These are phyloP conservation scores for Actias luna DNA, from an alignment of 2,888 invertebrate genomes.

Conservation along the genomic window DNA sequence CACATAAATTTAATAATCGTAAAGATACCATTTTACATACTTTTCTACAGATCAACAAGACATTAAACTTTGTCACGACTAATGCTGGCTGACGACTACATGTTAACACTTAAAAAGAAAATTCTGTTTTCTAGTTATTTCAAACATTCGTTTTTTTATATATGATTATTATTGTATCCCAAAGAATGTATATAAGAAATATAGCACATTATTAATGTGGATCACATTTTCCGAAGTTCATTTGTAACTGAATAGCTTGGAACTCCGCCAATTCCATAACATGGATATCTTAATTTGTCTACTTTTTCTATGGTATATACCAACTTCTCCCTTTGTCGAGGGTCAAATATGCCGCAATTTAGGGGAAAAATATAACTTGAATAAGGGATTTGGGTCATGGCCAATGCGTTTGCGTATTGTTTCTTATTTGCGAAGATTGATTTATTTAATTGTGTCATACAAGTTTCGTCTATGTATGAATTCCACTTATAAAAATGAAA, in stretches of 20 bases:
- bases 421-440: neutral
- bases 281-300: constrained; percentile 3
- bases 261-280: constrained; percentile 44
- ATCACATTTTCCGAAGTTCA: constrained; percentile 39
- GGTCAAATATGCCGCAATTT: neutral
- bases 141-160: neutral
- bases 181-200: neutral
- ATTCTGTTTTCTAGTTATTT: neutral
- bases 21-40: no score
- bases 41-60: neutral
- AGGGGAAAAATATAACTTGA: neutral
- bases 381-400: constrained; percentile 6
- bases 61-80: neutral
- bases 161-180: neutral
- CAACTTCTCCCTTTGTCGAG: neutral
- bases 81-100: neutral
- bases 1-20: neutral
- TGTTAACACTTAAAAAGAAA: neutral
- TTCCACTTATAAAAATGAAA: neutral
- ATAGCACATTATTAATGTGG: constrained; percentile 21
- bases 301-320: neutral
- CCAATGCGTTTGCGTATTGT: neutral
- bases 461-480: neutral
- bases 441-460: neutral
- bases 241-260: constrained; percentile 60